These are phyloP conservation scores for Seriola aureovittata DNA, from an alignment of 2,113 vertebrate genomes.

Conservation along the genomic window DNA sequence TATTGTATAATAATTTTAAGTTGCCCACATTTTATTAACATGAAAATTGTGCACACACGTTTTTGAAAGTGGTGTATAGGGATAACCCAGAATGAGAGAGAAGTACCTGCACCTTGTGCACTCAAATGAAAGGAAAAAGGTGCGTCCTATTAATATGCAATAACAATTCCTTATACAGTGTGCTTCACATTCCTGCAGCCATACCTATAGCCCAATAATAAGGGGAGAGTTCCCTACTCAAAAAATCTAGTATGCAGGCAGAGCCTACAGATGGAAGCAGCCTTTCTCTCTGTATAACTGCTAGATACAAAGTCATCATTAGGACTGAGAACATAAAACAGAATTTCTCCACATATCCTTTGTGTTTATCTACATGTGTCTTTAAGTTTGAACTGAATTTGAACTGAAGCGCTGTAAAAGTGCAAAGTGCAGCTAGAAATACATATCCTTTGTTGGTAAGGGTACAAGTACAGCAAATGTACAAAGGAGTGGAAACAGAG, in stretches of 20 bases:
- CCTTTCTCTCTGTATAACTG: conserved; percentile 8
- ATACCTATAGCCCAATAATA: background rate
- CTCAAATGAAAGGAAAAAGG: background rate
- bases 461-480: background rate
- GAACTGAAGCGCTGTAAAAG: background rate
- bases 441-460: background rate
- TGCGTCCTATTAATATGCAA: no score
- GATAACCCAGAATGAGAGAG: background rate
- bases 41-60: background rate
- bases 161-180: background rate
- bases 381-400: background rate
- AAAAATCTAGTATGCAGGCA: conserved; percentile 11
- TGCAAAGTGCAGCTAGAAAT: conserved; percentile 1
- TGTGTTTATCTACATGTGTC: background rate
- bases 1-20: background rate
- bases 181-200: conserved; percentile 4
- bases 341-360: background rate
- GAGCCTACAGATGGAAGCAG: background rate
- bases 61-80: background rate
- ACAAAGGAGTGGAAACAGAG: background rate
- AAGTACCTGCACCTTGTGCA: background rate
- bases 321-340: conserved; percentile 10
- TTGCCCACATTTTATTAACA: background rate
- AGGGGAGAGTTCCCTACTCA: conserved; percentile 15
- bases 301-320: conserved; percentile 43